Evolutionary conservation across 2,888 invertebrate genomes (phyloP), one percentile per base, ranked within the genome.

Genomic region (Cybosia mesomella): DNA sequence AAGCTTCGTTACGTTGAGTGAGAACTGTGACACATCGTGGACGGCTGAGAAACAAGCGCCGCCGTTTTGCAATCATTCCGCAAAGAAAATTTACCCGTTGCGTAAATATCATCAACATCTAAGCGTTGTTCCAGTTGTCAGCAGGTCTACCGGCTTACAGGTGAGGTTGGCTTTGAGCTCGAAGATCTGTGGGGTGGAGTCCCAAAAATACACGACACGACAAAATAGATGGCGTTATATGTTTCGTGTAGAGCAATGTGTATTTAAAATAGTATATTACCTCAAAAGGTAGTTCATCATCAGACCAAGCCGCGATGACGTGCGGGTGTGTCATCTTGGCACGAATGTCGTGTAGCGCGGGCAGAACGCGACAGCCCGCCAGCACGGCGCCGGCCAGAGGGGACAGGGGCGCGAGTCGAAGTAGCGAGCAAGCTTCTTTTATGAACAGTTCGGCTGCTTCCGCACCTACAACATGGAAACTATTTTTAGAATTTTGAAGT

Each of bases 291-390:
- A 99, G 95, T 95, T 99, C 99, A 89, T 99, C 99, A 86, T 98
- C 98, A 83, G 97, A 98, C 99, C 99, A 99, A 83, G 99, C 98
- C 66, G 98, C 98, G 64, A 98, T 96, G 59, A 99, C 99, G 85
- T 95, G 94, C 72, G 95, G 95, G 72, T 95, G 94, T 73, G 94
- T 87, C 94, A 95, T 95, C 87, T 95, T 95, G 79, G 93, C 89
- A 72, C 94, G 87, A 77, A 99, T 98, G 92, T 98, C 99, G 72
- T 99, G 96, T 71, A 99, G 95, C 57, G 99, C 98, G 22, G 99
- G 99, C 82, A 99, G 95, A 60, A 99, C 99, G 43, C 97, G 97
- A 85, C 98, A 98, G 60, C 99, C 99, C 34, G 99, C 98, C 87
- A 98, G 97, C 78, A 99, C 97, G 76, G 98, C 98, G 79, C 98